Base-by-base conservation (phyloP, 2,888 invertebrate genomes). In the Polyommatus iphigenia region DNA sequence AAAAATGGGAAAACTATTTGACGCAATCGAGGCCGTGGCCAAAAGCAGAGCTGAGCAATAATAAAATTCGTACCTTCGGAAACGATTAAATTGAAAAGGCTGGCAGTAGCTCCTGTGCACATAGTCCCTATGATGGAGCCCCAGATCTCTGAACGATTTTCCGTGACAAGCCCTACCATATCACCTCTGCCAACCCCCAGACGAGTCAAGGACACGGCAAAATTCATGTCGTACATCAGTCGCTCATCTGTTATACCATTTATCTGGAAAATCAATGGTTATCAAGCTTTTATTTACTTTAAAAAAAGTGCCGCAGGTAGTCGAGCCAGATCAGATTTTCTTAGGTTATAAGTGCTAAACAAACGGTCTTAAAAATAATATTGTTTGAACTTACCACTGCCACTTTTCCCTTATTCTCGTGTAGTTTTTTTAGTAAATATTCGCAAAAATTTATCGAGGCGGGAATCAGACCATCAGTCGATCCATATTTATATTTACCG, bases 111-210 rank as follows among this genome's bases (percentile, higher is more conserved):
- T 0, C 92, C 92, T 0, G 87, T 80, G 78, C 89, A 89, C 0
- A 83, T 79, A 0, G 83, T 82, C 0, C 91, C 93, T 1, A 92
- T 78, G 0, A 87, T 82, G 6, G 89, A 86, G 0, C 87, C 83
- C 85, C 86, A 90, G 62, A 83, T 91, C 41, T 92, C 92, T 2
- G 79, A 78, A 0, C 89, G 82, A 59, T 91, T 93, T 78, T 93
- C 93, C 0, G 90, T 85, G n/a, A 89, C 84, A 0, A 93, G 59
- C 0, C 87, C 92, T 0, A 93, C 81, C 20, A 86, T 85, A 6
- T 93, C 88, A 84, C 92, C 91, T 81, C 88, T 91, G 83, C 82
- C 83, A 15, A 92, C 85, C 0, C 91, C 91, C 18, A 91, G 82
- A 67, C 84, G 88, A 20, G 82, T 80, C 83, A 93, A 91, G 0